These are phyloP conservation scores for Rhynchophorus ferrugineus DNA, from an alignment of 1,140 invertebrate species.

Conservation along the genomic window DNA sequence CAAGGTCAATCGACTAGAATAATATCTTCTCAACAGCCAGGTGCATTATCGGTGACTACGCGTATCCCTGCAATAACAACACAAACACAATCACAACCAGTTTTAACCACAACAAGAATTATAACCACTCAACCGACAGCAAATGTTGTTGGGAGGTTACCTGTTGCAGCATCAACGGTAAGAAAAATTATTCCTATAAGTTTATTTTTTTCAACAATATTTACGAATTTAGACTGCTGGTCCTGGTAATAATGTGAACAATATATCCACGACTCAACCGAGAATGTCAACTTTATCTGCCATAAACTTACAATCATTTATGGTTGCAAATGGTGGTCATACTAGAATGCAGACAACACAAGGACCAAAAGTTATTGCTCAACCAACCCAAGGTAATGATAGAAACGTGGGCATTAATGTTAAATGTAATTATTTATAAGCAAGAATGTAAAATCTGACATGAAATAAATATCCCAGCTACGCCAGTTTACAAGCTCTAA, in stretches of 20 bases:
- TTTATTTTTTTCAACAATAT: background rate
- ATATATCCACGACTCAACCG: conserved; percentile 20
- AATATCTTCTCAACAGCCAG: conserved; percentile 28
- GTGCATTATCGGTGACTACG: conserved; percentile 28
- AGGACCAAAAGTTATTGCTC: conserved; percentile 36
- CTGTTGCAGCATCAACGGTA: conserved; percentile 26
- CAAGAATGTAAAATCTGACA: too few relatives aligned
- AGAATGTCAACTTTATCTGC: conserved; percentile 26
- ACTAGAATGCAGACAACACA: conserved; percentile 29
- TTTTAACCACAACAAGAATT: conserved; percentile 27
- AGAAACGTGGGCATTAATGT: background rate
- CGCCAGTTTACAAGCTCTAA: too few relatives aligned
- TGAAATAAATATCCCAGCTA: too few relatives aligned
- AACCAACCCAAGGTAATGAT: conserved; percentile 32
- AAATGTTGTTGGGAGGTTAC: conserved; percentile 29
- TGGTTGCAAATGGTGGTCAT: conserved; percentile 32
- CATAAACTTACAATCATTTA: conserved; percentile 32
- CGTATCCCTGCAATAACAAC: conserved; percentile 33
- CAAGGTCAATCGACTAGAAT: conserved; percentile 26
- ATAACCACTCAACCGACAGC: conserved; percentile 28
- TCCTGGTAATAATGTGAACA: conserved; percentile 5
- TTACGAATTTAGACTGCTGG: background rate
- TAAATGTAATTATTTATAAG: too few relatives aligned
- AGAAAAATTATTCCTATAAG: conserved; percentile 14
- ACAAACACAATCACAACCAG: conserved; percentile 20